These are phyloP conservation scores for Microtus richardsoni DNA, from an alignment of 2,113 vertebrate species.

Conservation along the genomic window DNA sequence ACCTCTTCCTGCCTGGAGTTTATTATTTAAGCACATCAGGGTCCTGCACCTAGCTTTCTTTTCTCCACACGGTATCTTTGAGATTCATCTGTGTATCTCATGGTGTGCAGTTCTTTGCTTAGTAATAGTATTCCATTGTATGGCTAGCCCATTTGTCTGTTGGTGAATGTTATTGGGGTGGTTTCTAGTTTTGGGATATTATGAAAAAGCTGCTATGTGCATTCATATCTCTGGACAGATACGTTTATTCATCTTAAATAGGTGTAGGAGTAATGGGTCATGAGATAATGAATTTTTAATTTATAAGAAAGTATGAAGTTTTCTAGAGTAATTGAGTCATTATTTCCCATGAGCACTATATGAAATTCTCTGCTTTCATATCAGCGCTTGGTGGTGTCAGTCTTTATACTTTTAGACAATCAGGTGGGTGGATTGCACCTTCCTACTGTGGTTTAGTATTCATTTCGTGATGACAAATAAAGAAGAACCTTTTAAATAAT, in stretches of 20 bases:
- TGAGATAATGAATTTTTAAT: neutral
- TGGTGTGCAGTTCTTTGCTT: neutral
- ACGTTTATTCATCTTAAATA: no score
- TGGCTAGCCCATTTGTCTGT: neutral
- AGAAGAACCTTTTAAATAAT: neutral
- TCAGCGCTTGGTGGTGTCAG: fast-evolving
- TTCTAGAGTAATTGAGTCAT: neutral
- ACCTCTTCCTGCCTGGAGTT: neutral
- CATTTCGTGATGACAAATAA: neutral
- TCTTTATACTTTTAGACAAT: neutral
- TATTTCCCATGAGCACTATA: fast-evolving
- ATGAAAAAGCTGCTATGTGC: neutral
- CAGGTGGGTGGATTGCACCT: fast-evolving
- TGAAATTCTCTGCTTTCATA: fast-evolving
- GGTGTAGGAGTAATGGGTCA: fast-evolving
- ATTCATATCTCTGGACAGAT: neutral
- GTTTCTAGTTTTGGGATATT: neutral
- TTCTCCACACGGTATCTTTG: fast-evolving
- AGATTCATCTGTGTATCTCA: neutral
- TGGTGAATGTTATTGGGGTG: neutral
- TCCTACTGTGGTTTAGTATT: fast-evolving
- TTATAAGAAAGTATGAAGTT: neutral
- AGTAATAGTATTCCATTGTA: no score
- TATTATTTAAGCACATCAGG: fast-evolving
- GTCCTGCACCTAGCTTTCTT: neutral